Evolutionary conservation across 2,113 vertebrate species (phyloP).

Genomic region (Serranochromis macrocephalus): DNA sequence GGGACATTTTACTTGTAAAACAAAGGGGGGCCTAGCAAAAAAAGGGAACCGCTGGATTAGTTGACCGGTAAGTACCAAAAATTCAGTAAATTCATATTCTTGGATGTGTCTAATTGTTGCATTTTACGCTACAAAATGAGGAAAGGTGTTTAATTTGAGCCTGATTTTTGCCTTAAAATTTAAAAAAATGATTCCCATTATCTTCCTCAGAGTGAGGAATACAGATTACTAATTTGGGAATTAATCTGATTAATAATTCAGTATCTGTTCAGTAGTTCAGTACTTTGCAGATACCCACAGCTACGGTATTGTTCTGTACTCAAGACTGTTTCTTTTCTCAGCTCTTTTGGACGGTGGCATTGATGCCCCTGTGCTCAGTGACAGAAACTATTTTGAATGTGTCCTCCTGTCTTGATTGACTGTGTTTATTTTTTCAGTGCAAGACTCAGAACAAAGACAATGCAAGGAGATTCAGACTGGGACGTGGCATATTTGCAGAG

Average conservation of each 20-base stretch:
- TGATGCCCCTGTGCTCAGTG: rapidly evolving
- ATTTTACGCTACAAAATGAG: background rate
- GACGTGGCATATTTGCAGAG: conserved; percentile 46
- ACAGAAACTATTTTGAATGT: background rate
- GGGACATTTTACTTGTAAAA: rapidly evolving
- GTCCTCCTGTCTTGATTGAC: conserved; percentile 8
- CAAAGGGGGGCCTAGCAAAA: background rate
- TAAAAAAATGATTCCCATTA: rapidly evolving
- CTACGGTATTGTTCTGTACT: rapidly evolving
- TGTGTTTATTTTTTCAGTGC: conserved; percentile 55
- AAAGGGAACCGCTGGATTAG: background rate
- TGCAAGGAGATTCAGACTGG: conserved; percentile 29
- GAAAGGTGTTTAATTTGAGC: background rate
- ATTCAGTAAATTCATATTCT: background rate
- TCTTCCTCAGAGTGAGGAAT: background rate
- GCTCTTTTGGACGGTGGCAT: background rate
- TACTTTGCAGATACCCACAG: background rate
- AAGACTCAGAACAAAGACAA: conserved; percentile 39
- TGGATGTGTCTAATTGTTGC: background rate
- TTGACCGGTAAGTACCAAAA: rapidly evolving
- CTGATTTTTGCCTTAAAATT: background rate
- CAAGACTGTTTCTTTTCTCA: background rate
- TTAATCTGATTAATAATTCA: background rate
- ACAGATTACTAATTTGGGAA: background rate
- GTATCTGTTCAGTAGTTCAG: background rate